Evolutionary conservation across 2,797 vertebrate species (phyloP).

Genomic region (Hippocampus kuda): DNA sequence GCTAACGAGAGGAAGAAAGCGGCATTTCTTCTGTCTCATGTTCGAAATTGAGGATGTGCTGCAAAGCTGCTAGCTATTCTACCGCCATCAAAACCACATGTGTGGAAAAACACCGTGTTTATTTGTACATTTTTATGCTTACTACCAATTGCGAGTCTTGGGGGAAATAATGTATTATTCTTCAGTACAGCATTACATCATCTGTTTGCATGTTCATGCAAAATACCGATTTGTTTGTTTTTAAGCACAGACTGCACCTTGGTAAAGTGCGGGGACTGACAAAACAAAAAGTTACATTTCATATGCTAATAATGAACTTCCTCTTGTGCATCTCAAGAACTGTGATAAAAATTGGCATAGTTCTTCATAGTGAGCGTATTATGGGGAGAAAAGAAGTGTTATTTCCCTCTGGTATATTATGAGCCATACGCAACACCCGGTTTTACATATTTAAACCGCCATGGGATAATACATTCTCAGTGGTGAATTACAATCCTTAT

Average conservation of each 20-base stretch:
- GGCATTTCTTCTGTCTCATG: conserved; percentile 25
- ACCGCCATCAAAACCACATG: conserved; percentile 38
- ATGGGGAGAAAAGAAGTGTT: background rate
- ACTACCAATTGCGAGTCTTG: background rate
- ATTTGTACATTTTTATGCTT: background rate
- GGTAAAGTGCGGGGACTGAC: background rate
- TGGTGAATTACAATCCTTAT: background rate
- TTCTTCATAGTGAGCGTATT: background rate
- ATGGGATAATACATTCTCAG: background rate
- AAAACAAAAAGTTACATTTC: background rate
- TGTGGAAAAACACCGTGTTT: conserved; percentile 11
- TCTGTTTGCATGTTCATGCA: background rate
- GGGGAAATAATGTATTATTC: background rate
- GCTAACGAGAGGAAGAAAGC: conserved; percentile 6
- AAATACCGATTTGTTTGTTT: background rate
- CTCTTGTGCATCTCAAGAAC: background rate
- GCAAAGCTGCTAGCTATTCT: conserved; percentile 29
- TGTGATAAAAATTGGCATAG: background rate
- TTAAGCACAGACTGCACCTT: background rate
- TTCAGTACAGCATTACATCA: background rate
- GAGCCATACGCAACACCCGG: background rate
- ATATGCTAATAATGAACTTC: background rate
- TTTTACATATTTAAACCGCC: background rate
- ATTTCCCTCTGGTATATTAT: background rate
- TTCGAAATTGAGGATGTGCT: conserved; percentile 33